phyloP scores from a whole-genome alignment of 1,140 invertebrate species.

The Neuroterus valhalla region DNA sequence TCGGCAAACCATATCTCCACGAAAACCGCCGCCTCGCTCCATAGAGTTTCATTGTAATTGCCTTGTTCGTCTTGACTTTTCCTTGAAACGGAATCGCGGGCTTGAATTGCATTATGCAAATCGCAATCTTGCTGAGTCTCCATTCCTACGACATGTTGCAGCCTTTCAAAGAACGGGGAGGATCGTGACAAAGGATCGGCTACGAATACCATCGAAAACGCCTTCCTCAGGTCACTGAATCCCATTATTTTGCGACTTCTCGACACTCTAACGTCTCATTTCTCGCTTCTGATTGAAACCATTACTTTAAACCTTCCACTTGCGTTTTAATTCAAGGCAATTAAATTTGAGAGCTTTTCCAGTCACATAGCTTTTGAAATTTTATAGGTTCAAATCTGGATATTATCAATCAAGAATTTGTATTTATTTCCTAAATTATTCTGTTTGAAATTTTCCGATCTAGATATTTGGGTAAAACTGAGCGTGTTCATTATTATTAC shows the following conservation, averaged over 20 bases:
- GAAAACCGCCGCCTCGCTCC: conserved; percentile 67
- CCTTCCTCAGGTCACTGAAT: conserved; percentile 14
- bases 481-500: no score
- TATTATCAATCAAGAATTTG: no score
- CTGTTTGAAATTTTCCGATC: no score
- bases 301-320: neutral
- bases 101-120: conserved; percentile 74
- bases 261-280: conserved; percentile 17
- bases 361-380: no score
- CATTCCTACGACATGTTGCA: conserved; percentile 53
- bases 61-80: conserved; percentile 74
- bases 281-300: conserved; percentile 9
- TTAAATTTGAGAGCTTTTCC: no score
- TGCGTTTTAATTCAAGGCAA: no score
- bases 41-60: conserved; percentile 75
- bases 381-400: no score
- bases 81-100: conserved; percentile 68
- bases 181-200: conserved; percentile 13
- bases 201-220: conserved; percentile 34
- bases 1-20: conserved; percentile 64
- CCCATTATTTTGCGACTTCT: conserved; percentile 7
- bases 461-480: no score
- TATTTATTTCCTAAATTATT: no score
- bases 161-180: conserved; percentile 26
- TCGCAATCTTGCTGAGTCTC: conserved; percentile 72